These are phyloP conservation scores for Mus spretus DNA, from an alignment of 2,797 vertebrate species.

Conservation along the genomic window DNA sequence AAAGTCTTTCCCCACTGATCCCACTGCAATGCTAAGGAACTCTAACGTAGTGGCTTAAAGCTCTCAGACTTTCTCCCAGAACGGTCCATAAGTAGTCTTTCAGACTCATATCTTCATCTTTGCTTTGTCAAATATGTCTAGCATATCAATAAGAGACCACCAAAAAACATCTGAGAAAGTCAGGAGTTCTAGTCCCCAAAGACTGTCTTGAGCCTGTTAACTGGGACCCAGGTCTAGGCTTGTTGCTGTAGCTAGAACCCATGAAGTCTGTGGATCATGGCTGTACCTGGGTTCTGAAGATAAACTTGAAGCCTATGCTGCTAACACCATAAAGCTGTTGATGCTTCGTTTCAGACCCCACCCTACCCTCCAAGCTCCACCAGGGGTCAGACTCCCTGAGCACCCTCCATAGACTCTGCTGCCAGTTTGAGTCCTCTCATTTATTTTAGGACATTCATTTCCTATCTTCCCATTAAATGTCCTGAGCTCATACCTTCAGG, in stretches of 20 bases:
- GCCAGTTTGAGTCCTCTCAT: neutral
- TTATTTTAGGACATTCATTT: neutral
- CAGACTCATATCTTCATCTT: neutral
- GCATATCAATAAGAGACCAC: neutral
- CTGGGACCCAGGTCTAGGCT: neutral
- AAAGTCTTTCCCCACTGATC: neutral
- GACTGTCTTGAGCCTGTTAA: neutral
- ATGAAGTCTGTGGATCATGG: neutral
- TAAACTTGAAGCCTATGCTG: neutral
- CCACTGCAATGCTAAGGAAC: neutral
- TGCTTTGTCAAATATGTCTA: neutral
- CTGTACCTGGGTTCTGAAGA: neutral
- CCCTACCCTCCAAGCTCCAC: neutral
- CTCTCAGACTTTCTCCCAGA: constrained; percentile 8
- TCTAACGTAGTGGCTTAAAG: neutral
- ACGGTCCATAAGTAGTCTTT: neutral
- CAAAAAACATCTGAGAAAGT: neutral
- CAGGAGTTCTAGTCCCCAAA: neutral
- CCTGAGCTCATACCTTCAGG: neutral
- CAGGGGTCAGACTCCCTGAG: neutral
- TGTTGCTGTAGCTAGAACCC: neutral
- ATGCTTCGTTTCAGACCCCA: neutral
- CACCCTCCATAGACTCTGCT: neutral
- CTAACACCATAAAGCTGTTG: neutral
- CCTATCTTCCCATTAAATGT: neutral